A percentile compares a stretch with the other conserved stretches of the same genome.
Conservation (phyloP, 1,140 invertebrate species). For the Calephelis nemesis region DNA sequence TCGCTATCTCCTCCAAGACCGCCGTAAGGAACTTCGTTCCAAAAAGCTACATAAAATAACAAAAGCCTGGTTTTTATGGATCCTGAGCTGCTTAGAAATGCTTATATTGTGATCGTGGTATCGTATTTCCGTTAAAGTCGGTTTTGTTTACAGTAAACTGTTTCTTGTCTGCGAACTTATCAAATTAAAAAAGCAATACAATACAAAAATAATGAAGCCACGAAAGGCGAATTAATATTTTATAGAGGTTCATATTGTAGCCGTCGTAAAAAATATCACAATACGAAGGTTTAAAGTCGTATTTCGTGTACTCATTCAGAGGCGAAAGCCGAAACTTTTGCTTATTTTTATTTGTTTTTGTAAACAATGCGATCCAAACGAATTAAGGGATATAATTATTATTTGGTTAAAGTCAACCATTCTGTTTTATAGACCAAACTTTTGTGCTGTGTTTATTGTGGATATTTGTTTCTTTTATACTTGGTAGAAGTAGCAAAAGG, state of each 20-base stretch:
- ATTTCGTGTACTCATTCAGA: not conserved
- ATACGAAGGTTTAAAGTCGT: not conserved
- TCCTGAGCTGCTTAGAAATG: too few species aligned
- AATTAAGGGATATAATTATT: constrained; percentile 6
- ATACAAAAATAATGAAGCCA: constrained; percentile 4
- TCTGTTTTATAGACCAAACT: not conserved
- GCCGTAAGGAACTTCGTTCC: too few species aligned
- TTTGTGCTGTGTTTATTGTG: not conserved
- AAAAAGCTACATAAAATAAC: too few species aligned
- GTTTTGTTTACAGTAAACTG: not conserved
- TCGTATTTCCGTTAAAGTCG: not conserved
- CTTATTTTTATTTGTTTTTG: too few species aligned
- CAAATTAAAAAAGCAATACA: constrained; percentile 10
- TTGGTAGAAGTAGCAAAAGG: too few species aligned
- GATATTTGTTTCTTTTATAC: not conserved
- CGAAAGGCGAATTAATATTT: constrained; percentile 2
- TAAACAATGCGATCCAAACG: too few species aligned
- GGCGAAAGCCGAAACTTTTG: not conserved
- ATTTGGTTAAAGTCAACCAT: not conserved
- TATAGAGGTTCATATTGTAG: not conserved
- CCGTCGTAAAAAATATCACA: not conserved
- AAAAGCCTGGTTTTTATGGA: too few species aligned
- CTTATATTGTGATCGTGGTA: not conserved
- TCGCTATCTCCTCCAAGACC: too few species aligned
- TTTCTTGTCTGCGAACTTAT: constrained; percentile 6